Evolutionary conservation across 2,888 invertebrate genomes (phyloP).

Genomic region (Bombylius discolor): DNA sequence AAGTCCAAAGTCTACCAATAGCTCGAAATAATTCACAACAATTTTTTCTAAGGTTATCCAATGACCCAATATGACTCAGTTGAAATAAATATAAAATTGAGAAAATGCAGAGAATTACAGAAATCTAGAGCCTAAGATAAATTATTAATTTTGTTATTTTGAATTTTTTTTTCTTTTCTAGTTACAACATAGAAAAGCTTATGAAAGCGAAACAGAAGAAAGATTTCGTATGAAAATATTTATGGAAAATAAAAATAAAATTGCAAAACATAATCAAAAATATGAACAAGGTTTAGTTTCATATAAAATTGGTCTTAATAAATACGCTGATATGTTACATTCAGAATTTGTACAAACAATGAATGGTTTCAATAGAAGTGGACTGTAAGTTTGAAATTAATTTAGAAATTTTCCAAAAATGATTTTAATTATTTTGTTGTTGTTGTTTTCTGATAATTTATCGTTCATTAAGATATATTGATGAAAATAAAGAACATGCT

Average conservation of each 20-base stretch:
- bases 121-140: neutral
- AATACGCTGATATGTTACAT: slow-evolving; percentile 76
- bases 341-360: slow-evolving; percentile 59
- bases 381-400: neutral
- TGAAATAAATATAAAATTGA: too few species aligned
- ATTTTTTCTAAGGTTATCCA: too few species aligned
- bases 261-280: slow-evolving; percentile 71
- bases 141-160: neutral
- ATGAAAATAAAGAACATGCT: slow-evolving; percentile 17
- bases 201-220: slow-evolving; percentile 62
- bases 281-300: slow-evolving; percentile 51
- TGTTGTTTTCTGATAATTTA: neutral
- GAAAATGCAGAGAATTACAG: neutral
- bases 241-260: slow-evolving; percentile 73
- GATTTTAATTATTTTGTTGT: neutral
- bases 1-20: too few species aligned
- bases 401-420: slow-evolving; percentile 18
- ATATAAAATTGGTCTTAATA: slow-evolving; percentile 61
- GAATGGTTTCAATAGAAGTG: slow-evolving; percentile 47
- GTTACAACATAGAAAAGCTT: slow-evolving; percentile 45
- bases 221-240: slow-evolving; percentile 77
- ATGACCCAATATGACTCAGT: too few species aligned
- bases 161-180: neutral
- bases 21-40: too few species aligned
- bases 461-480: neutral